Conservation (phyloP, 2,888 invertebrate species). For the Pristionchus arcanus region DNA sequence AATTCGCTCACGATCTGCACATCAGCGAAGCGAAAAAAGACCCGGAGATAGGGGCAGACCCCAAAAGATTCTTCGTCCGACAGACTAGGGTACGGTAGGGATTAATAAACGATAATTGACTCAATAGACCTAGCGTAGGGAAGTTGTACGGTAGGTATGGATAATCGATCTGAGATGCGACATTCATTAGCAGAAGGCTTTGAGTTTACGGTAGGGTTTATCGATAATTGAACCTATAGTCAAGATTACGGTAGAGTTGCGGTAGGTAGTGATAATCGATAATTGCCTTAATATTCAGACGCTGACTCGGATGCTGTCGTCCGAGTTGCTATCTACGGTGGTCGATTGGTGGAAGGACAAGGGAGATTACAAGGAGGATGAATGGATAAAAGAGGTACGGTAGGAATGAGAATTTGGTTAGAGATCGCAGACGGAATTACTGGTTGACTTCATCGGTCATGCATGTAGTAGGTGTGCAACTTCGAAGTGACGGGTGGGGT, state of each 20-base stretch:
- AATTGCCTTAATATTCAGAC: not conserved
- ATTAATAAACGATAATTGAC: too few species aligned
- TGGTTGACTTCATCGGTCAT: too few species aligned
- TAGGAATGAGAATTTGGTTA: too few species aligned
- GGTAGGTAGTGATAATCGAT: not conserved
- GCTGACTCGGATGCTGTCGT: not conserved
- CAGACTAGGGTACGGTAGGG: slow-evolving; percentile 53
- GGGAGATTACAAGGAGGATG: not conserved
- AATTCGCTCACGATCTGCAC: not conserved
- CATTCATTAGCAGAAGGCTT: too few species aligned
- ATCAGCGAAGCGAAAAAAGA: not conserved
- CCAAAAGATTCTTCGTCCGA: slow-evolving; percentile 48
- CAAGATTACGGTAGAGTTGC: not conserved
- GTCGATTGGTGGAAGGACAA: not conserved
- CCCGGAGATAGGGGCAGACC: slow-evolving; percentile 28
- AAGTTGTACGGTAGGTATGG: not conserved
- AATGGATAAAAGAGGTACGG: slow-evolving; percentile 1
- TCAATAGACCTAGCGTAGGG: too few species aligned
- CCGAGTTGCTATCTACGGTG: not conserved
- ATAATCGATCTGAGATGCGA: too few species aligned
- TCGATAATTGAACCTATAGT: not conserved
- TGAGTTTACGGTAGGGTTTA: not conserved
- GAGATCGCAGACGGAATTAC: too few species aligned
- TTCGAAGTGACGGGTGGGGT: too few species aligned
- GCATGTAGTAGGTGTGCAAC: too few species aligned